Base-by-base conservation (phyloP, 2,888 invertebrate genomes). In the Crepidodera aurea region DNA sequence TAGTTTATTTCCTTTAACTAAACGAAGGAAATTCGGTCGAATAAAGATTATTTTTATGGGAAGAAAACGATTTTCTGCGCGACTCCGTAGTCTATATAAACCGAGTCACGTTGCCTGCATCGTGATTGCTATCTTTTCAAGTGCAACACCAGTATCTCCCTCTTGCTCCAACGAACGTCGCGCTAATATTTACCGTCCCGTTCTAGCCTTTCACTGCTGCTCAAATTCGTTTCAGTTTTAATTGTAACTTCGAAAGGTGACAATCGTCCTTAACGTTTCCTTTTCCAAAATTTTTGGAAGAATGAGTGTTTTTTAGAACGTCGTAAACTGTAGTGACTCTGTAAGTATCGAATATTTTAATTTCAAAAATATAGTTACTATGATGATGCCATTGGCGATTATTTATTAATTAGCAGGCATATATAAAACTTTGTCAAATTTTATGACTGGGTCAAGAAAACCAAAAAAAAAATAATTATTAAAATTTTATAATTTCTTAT, bases 51-150 rank as follows among this genome's bases (percentile, higher is more conserved):
- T n/a, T n/a, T n/a, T n/a, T n/a, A n/a, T n/a, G 56, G 56, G 13
- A 56, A 46, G 12, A 44, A 18, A 19, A 32, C 18, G 22, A 22
- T 13, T 27, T 15, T 48, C 27, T 48, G 48, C 48, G 48, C 48
- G 2, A 12, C 12, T 48, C 34, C 53, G n/a, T 13, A 18, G 12
- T 29, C 8, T 29, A 12, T 13, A 12, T 27, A 29, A 48, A 40
- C 16, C 6, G 39, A 39, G 57, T 57, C 57, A 57, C 57, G 57
- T 57, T 57, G 57, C 57, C 5, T 1, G 18, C 48, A 57, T 25
- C 57, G 57, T 57, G 57, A 57, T 29, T 18, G 1, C 46, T 25
- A n/a, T 46, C 46, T n/a, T 16, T 6, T 2, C 48, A 6, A 27
- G 10, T 48, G 46, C 13, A 15, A 42, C 12, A 10, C 19, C 32